Base-by-base conservation (phyloP, 2,797 vertebrate species). In the Acipenser ruthenus region DNA sequence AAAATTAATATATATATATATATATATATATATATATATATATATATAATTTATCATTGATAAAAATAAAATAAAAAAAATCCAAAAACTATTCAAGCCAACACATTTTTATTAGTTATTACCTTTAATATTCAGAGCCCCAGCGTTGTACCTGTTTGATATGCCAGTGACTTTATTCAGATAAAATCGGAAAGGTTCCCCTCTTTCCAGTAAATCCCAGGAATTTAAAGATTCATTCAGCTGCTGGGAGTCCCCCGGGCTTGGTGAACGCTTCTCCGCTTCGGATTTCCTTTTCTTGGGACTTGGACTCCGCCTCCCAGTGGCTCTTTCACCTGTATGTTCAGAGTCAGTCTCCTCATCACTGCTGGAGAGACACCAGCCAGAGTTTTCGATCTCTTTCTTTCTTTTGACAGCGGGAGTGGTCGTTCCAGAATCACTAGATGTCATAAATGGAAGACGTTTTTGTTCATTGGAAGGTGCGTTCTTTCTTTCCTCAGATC, bases 11-110 rank as follows among this genome's bases (percentile, higher is more conserved):
- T 65, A 99, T 85, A 13, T 99, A 94, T 72, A 99, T 93, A 78
- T 95, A 98, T 85, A 98, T 99, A 94, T 72, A 99, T 93, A 78
- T 95, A 99, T 81, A 78, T 65, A 99, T 85, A 13, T 99, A 94
- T 72, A 99, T 93, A 78, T 95, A 98, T 85, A 98, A 99, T 84
- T 99, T 99, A 83, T 99, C 98, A 96, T 99, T 74, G 1, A 12
- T 64, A 67, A 51, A 78, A 72, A 75, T 72, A 75, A 76, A 70
- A 18, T 1, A 18, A 1, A 1, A 1, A 37, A 37, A 37, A 37
- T 37, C 37, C 37, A 37, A 37, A 4, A 4, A 37, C 37, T 37
- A 37, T 37, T 37, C 37, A 37, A 37, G 37, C 5, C 37, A 37
- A 37, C 37, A 37, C 37, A 1, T 37, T 37, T 37, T 37, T 37